These are phyloP conservation scores for Belgica antarctica DNA, from an alignment of 2,888 invertebrate genomes.

Conservation along the genomic window DNA sequence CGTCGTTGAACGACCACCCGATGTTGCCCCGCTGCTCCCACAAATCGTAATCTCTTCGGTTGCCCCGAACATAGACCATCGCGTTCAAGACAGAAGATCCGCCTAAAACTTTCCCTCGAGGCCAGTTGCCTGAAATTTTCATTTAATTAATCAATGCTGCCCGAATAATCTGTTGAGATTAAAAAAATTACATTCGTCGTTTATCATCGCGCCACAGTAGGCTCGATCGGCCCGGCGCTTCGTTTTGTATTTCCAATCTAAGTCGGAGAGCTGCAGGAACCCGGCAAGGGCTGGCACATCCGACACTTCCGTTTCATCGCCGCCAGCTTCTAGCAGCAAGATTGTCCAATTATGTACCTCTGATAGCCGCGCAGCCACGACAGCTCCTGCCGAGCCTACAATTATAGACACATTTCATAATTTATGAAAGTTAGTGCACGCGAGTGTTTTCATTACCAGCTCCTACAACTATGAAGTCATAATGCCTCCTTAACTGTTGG, in stretches of 20 bases:
- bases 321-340: conserved; percentile 79
- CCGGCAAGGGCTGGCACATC: conserved; percentile 83
- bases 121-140: no score
- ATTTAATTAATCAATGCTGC: no score
- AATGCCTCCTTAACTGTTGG: conserved; percentile 69
- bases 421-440: not conserved
- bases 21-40: conserved; percentile 81
- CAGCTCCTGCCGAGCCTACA: conserved; percentile 73
- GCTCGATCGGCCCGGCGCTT: conserved; percentile 71
- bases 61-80: conserved; percentile 89
- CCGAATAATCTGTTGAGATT: no score
- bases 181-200: conserved; percentile 80
- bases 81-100: conserved; percentile 86
- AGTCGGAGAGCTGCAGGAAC: conserved; percentile 78
- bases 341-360: conserved; percentile 80
- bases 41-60: conserved; percentile 78
- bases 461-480: conserved; percentile 84
- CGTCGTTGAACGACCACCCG: conserved; percentile 82
- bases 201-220: conserved; percentile 85
- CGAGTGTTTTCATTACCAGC: conserved; percentile 60
- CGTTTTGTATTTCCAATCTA: conserved; percentile 92
- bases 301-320: conserved; percentile 83
- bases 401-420: not conserved
- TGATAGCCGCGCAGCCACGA: conserved; percentile 78
- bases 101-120: conserved; percentile 86